Evolutionary conservation across 2,113 vertebrate species (phyloP), one percentile per base, ranked within the genome.

Genomic region (Leucopsar rothschildi): DNA sequence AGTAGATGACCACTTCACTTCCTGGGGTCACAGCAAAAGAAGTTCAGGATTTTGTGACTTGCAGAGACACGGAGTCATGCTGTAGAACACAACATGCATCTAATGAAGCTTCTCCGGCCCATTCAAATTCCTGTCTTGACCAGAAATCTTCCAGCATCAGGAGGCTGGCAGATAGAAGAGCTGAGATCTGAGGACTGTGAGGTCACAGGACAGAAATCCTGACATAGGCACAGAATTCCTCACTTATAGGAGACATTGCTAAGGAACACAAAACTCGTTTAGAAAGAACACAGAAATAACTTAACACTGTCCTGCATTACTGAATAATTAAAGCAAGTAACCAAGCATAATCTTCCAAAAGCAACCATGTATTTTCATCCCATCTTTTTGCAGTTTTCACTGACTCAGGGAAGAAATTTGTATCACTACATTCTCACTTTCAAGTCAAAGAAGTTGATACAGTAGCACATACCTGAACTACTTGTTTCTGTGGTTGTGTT

Each of bases 401-500:
- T 42, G 21, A 82, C 40, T n/a, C 15, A 1, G 1, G 12, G 14
- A 78, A 90, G n/a, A 71, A 57, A 66, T 3, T 24, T 1, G 0
- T 22, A 79, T 7, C 23, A 59, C 35, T 33, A 64, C 16, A 70
- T 2, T 12, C 5, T 69, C 91, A 88, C 33, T 96, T 68, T 56
- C 21, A 69, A 68, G 11, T 55, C 35, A 5, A 35, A 23, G 25
- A 88, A 33, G 23, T 29, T 19, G 37, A 64, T 14, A 64, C 2
- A 50, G 50, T 15, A 69, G 55, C 56, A 93, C 98, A 2, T 97
- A 99, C 99, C 99, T 99, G 99, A 97, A 99, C 87, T 75, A 97
- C 98, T 97, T 99, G 99, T 98, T 99, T 99, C 98, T 99, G 99
- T 96, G 98, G 97, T 88, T 99, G 99, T 95, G 98, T 94, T 97